Evolutionary conservation across 2,797 vertebrate genomes (phyloP).

Genomic region (Tadarida brasiliensis): DNA sequence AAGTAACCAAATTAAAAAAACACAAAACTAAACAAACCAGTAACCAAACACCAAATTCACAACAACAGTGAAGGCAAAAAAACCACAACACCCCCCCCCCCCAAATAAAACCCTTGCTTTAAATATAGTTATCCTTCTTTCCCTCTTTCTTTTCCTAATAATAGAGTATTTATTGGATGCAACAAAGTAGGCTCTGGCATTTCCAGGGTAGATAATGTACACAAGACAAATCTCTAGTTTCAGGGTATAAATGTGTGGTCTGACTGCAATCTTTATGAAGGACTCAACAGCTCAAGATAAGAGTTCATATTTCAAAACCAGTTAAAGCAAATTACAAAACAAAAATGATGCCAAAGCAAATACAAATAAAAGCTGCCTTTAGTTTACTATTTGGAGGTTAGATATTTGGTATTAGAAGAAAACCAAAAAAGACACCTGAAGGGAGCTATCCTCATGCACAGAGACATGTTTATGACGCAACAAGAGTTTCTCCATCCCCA

Average conservation of each 20-base stretch:
- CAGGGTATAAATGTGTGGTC: constrained; percentile 83
- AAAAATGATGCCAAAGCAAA: constrained; percentile 43
- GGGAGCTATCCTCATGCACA: background rate
- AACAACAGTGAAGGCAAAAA: constrained; percentile 80
- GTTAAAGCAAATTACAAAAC: constrained; percentile 69
- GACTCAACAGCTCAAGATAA: constrained; percentile 75
- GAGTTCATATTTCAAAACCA: constrained; percentile 77
- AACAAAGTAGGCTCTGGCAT: constrained; percentile 28
- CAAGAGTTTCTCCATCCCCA: background rate
- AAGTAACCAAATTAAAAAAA: constrained; percentile 28
- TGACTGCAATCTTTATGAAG: constrained; percentile 76
- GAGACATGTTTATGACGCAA: constrained; percentile 1
- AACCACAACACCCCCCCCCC: background rate
- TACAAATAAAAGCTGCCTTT: constrained; percentile 66
- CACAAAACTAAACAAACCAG: background rate
- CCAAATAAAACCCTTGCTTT: constrained; percentile 64
- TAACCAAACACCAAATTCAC: constrained; percentile 66
- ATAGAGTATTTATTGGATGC: constrained; percentile 69
- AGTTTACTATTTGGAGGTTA: constrained; percentile 40
- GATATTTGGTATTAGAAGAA: constrained; percentile 57
- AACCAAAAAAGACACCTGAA: constrained; percentile 70
- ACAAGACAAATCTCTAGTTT: constrained; percentile 80
- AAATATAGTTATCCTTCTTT: constrained; percentile 64
- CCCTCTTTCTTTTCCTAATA: constrained; percentile 25
- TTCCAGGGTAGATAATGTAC: constrained; percentile 73